phyloP scores from a whole-genome alignment of 2,888 invertebrate species.

The Digitonthophagus gazella region DNA sequence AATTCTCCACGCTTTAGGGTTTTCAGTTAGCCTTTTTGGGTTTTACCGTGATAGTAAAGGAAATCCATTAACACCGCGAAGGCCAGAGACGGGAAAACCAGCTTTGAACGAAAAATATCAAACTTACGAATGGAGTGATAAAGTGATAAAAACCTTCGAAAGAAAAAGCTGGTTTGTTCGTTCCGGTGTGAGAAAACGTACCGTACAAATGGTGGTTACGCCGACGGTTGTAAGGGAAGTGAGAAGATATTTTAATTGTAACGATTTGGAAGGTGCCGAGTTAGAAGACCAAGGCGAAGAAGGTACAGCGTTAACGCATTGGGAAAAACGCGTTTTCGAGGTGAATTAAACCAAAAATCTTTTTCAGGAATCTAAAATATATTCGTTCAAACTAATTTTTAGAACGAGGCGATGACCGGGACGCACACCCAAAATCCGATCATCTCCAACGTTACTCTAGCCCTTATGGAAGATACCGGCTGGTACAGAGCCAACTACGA shows the following conservation, averaged over 20 bases:
- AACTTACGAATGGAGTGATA: constrained; percentile 92
- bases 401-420: constrained; percentile 99
- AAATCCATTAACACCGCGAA: constrained; percentile 77
- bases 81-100: constrained; percentile 85
- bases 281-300: constrained; percentile 98
- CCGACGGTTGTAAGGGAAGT: constrained; percentile 88
- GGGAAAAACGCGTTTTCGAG: constrained; percentile 98
- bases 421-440: constrained; percentile 98
- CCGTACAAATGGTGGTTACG: constrained; percentile 61
- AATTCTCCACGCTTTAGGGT: constrained; percentile 95
- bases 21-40: constrained; percentile 94
- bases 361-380: not conserved
- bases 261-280: constrained; percentile 89
- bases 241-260: constrained; percentile 83
- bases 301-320: constrained; percentile 94
- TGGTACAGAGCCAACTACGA: constrained; percentile 93
- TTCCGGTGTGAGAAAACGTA: constrained; percentile 46
- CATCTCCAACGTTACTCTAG: constrained; percentile 91
- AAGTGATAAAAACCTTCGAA: constrained; percentile 75
- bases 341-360: constrained; percentile 35
- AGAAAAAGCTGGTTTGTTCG: constrained; percentile 50
- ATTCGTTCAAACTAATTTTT: constrained; percentile 31
- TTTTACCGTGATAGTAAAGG: constrained; percentile 93
- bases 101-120: constrained; percentile 87
- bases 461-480: constrained; percentile 97